Conservation (phyloP, 2,113 vertebrate genomes). For the Plecotus auritus region DNA sequence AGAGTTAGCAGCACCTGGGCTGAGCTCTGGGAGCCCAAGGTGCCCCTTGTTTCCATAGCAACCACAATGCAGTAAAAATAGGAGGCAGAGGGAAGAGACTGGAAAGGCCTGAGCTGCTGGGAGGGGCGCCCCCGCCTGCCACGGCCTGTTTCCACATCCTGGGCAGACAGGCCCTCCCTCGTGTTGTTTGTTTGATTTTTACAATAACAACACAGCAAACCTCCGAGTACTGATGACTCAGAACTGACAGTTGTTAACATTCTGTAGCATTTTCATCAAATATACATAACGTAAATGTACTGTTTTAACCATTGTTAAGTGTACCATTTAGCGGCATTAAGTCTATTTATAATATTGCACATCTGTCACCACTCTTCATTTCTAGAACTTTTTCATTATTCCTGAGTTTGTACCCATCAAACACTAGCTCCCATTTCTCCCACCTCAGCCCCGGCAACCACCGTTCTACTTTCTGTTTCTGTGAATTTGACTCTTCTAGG, state of each 20-base stretch:
- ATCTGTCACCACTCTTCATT: neutral
- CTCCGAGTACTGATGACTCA: neutral
- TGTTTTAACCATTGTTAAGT: neutral
- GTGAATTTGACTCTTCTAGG: neutral
- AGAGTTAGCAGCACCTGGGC: conserved; percentile 61
- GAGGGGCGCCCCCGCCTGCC: neutral
- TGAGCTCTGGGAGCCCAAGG: conserved; percentile 49
- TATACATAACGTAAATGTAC: neutral
- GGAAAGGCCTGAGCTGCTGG: neutral
- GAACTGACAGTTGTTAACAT: neutral
- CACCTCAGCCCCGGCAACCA: neutral
- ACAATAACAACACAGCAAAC: neutral
- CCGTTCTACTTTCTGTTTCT: neutral
- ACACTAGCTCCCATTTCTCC: neutral
- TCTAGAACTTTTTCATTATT: neutral
- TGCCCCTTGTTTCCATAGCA: conserved; percentile 63
- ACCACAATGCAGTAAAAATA: conserved; percentile 16
- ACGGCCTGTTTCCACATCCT: neutral
- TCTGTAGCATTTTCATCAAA: neutral
- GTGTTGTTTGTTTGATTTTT: neutral
- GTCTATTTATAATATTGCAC: neutral
- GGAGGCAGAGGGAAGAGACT: neutral
- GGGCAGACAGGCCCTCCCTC: neutral
- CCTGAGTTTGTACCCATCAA: neutral
- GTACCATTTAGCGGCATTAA: neutral